These are phyloP conservation scores for Drosophila leontia DNA, from an alignment of 1,140 invertebrate species.

Conservation along the genomic window DNA sequence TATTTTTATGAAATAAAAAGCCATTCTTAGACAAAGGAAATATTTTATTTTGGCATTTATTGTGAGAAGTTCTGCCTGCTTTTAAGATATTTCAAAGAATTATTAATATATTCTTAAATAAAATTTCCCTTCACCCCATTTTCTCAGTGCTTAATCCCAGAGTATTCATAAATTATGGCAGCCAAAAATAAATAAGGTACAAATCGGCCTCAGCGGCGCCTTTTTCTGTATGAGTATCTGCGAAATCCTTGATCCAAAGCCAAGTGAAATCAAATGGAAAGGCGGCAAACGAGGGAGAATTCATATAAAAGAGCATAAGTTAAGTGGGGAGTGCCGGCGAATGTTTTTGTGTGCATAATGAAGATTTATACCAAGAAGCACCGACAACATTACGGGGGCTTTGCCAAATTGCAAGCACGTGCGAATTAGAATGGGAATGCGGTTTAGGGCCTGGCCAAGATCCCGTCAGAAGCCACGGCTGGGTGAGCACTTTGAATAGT, in stretches of 20 bases:
- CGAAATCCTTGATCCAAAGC: slow-evolving; percentile 37
- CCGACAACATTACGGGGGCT: slow-evolving; percentile 31
- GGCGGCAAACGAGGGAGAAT: slow-evolving; percentile 48
- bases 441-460: slow-evolving; percentile 16
- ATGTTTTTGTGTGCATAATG: slow-evolving; percentile 61
- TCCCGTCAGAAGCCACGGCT: slow-evolving; percentile 40
- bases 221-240: slow-evolving; percentile 50
- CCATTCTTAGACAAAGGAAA: neutral
- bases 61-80: neutral
- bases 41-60: neutral
- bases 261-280: slow-evolving; percentile 69
- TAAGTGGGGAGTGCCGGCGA: slow-evolving; percentile 35
- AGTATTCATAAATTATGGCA: slow-evolving; percentile 75
- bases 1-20: neutral
- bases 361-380: slow-evolving; percentile 65
- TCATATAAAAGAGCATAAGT: slow-evolving; percentile 74
- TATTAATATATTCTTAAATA: neutral
- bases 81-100: neutral
- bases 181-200: slow-evolving; percentile 77
- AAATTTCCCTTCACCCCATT: neutral
- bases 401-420: slow-evolving; percentile 80
- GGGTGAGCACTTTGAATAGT: slow-evolving; percentile 75
- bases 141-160: slow-evolving; percentile 8
- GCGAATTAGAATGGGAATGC: slow-evolving; percentile 74
- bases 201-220: slow-evolving; percentile 52